These are phyloP conservation scores for Umimayanthus chanpuru DNA, from an alignment of 92 coral and sea anemone genomes.

Conservation along the genomic window DNA sequence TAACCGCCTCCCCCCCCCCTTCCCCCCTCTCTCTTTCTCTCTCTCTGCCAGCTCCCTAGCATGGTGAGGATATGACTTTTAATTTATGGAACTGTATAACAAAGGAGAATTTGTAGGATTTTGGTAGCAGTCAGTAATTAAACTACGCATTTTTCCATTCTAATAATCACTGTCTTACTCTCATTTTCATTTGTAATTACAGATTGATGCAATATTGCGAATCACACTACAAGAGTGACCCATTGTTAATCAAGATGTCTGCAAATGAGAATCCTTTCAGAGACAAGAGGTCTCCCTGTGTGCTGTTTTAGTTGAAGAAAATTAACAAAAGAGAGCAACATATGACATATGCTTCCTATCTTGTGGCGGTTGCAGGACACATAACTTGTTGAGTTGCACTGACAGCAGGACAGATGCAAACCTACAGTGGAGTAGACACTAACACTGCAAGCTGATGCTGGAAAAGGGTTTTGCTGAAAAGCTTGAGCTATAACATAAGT, in stretches of 20 bases:
- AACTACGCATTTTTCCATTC: too few species aligned
- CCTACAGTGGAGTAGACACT: background rate
- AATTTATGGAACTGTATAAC: too few species aligned
- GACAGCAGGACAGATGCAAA: background rate
- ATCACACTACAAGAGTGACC: conserved; percentile 59
- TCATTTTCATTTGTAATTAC: conserved; percentile 21
- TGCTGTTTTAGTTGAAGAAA: conserved; percentile 40
- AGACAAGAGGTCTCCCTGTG: conserved; percentile 61
- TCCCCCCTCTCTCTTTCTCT: too few species aligned
- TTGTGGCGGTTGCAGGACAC: background rate
- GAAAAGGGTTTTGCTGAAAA: background rate
- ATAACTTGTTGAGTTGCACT: background rate
- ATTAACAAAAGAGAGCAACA: background rate
- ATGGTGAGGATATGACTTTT: too few species aligned
- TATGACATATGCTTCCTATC: background rate
- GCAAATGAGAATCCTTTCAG: conserved; percentile 76
- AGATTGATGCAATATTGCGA: conserved; percentile 77
- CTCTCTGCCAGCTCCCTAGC: too few species aligned
- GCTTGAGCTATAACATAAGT: background rate
- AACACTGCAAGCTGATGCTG: too few species aligned
- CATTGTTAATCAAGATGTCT: conserved; percentile 70
- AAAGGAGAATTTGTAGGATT: too few species aligned
- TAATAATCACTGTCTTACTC: background rate
- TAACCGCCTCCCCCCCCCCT: too few species aligned
- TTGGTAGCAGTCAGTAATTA: too few species aligned